phyloP scores from a whole-genome alignment of 2,113 vertebrate genomes.

The Sylvilagus bachmani region DNA sequence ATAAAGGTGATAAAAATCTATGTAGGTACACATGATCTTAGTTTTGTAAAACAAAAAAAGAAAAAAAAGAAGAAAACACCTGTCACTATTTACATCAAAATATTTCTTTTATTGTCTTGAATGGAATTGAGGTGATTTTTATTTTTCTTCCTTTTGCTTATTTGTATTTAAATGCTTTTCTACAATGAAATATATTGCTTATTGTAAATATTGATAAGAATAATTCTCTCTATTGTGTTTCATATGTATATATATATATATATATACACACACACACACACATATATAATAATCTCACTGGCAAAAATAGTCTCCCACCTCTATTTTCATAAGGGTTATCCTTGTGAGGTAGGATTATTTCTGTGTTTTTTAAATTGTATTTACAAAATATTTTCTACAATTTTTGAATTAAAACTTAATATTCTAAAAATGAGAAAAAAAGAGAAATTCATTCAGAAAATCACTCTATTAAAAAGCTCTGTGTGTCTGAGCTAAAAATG shows the following conservation, averaged over 20 bases:
- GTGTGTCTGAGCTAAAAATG: background rate
- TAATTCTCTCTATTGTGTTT: background rate
- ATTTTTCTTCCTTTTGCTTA: slow-evolving; percentile 46
- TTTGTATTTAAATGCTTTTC: slow-evolving; percentile 44
- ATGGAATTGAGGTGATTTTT: background rate
- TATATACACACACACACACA: too few species aligned
- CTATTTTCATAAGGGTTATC: slow-evolving; percentile 28
- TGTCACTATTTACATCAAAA: background rate
- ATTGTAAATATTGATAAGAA: background rate
- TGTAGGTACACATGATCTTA: background rate
- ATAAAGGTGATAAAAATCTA: background rate
- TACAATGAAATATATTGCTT: background rate
- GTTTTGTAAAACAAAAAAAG: slow-evolving; percentile 25
- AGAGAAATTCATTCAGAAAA: slow-evolving; percentile 35
- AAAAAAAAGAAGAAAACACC: background rate
- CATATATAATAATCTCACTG: too few species aligned
- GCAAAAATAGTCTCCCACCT: background rate
- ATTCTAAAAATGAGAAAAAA: slow-evolving; percentile 34
- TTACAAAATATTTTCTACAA: slow-evolving; percentile 26
- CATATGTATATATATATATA: background rate
- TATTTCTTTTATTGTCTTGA: background rate
- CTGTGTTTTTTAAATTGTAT: background rate
- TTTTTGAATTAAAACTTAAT: slow-evolving; percentile 23
- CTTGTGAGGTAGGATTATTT: background rate
- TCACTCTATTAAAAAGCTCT: background rate